Evolutionary conservation across 2,113 vertebrate species (phyloP).

Genomic region (Myiagra hebetior): DNA sequence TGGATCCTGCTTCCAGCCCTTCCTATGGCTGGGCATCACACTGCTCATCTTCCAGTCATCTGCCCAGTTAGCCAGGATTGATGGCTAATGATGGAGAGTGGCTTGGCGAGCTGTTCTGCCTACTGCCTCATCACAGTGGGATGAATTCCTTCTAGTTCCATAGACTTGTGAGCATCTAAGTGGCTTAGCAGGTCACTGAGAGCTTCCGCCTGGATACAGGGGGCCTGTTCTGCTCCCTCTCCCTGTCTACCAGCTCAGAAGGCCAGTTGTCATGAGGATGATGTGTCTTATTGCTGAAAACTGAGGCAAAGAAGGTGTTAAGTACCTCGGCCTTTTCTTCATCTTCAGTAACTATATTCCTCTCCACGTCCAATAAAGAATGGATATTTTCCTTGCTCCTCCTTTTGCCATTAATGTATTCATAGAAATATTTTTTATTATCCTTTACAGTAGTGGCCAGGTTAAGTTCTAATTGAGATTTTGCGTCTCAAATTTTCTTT

Average conservation of each 20-base stretch:
- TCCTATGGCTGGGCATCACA: background rate
- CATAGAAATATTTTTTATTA: background rate
- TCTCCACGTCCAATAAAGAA: background rate
- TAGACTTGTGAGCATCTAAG: background rate
- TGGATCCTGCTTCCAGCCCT: fast-evolving
- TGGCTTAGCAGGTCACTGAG: background rate
- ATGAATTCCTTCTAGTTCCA: background rate
- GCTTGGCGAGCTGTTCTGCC: background rate
- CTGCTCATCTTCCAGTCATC: background rate
- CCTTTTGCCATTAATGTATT: background rate
- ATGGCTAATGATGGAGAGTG: background rate
- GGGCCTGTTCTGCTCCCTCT: background rate
- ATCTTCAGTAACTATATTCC: background rate
- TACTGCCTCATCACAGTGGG: background rate
- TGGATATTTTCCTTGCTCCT: background rate
- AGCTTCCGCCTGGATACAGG: background rate
- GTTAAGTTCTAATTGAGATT: background rate
- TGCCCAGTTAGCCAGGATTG: background rate
- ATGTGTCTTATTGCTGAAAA: background rate
- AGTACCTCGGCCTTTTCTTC: background rate
- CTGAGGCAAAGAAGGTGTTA: background rate
- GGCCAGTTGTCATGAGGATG: fast-evolving
- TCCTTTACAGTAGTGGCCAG: background rate
- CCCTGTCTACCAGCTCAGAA: background rate
- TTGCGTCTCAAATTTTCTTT: background rate